Percentiles rank a stretch among this genome's conserved stretches.
Evolutionary conservation across 2,888 invertebrate genomes (phyloP).

Genomic region (Patella depressa): DNA sequence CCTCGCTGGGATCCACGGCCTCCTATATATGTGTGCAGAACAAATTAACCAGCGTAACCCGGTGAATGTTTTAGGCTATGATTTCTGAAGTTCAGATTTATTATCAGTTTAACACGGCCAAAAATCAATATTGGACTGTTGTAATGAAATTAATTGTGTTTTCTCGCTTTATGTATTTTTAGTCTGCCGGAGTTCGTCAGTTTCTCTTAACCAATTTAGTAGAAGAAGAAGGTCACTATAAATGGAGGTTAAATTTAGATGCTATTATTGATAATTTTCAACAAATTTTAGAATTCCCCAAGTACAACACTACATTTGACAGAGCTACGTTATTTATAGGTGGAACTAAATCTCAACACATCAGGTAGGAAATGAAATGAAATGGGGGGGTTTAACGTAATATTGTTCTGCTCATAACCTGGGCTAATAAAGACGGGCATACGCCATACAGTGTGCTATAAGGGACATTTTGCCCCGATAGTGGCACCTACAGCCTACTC

Average conservation of each 20-base stretch:
- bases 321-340: conserved; percentile 88
- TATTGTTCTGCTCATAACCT: too few species aligned
- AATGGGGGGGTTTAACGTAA: too few species aligned
- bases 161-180: conserved; percentile 43
- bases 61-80: too few species aligned
- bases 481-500: too few species aligned
- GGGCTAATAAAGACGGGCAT: too few species aligned
- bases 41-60: not conserved
- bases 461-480: too few species aligned
- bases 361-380: conserved; percentile 70
- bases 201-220: conserved; percentile 90
- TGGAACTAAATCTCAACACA: conserved; percentile 86
- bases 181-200: conserved; percentile 77
- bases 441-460: too few species aligned
- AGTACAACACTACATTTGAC: conserved; percentile 71
- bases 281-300: conserved; percentile 79
- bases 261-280: conserved; percentile 79
- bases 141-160: too few species aligned
- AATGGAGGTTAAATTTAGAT: conserved; percentile 87
- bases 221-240: conserved; percentile 75
- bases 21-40: not conserved
- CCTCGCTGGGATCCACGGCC: too few species aligned
- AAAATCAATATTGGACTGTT: too few species aligned
- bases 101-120: not conserved
- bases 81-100: not conserved